Evolutionary conservation across 1,140 invertebrate species (phyloP).

Genomic region (Ceratosolen solmsi): DNA sequence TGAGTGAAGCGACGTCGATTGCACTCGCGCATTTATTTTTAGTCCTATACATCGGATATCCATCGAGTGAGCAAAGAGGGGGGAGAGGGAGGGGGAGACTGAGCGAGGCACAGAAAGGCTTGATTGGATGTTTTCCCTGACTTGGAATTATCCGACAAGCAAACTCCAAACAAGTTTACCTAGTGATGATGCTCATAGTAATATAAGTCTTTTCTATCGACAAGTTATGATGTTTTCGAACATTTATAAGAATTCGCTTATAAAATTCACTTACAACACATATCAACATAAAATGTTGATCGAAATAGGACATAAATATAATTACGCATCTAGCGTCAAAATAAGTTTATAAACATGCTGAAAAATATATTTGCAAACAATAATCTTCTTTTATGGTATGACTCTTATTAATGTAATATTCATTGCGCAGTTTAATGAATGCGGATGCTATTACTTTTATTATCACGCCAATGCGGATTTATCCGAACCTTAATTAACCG

Average conservation of each 20-base stretch:
- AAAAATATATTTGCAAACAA: not conserved
- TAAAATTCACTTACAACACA: not conserved
- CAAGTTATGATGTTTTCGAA: slow-evolving; percentile 19
- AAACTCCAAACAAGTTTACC: not conserved
- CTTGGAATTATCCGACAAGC: slow-evolving; percentile 34
- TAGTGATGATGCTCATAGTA: slow-evolving; percentile 2
- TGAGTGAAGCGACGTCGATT: slow-evolving; percentile 41
- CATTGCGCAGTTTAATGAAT: not conserved
- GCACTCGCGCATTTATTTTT: slow-evolving; percentile 48
- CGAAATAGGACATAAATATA: not conserved
- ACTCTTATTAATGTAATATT: not conserved
- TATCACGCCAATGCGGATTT: not conserved
- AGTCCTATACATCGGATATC: slow-evolving; percentile 39
- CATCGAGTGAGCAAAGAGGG: slow-evolving; percentile 1
- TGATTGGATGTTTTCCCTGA: slow-evolving; percentile 50
- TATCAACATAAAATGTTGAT: not conserved
- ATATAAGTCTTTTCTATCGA: not conserved
- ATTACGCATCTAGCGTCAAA: not conserved
- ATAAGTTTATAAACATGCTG: not conserved
- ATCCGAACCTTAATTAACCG: not conserved
- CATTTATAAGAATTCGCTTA: slow-evolving; percentile 11
- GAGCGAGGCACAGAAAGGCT: slow-evolving; percentile 19
- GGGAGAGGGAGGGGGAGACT: not conserved
- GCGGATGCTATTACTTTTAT: not conserved
- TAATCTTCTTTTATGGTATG: not conserved